phyloP scores from a whole-genome alignment of 2,797 vertebrate genomes.

The Antrozous pallidus region DNA sequence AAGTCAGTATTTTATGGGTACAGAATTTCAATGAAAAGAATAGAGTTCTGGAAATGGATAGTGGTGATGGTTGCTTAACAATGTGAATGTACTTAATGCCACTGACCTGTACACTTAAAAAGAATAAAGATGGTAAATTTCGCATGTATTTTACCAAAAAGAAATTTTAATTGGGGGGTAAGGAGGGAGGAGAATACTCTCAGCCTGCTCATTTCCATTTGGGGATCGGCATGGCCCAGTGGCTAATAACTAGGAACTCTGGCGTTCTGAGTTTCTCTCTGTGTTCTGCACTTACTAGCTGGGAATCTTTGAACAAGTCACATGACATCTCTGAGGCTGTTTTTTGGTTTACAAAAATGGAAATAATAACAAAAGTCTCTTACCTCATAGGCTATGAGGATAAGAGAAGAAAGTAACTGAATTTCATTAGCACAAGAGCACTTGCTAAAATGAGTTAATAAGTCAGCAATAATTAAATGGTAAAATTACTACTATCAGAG shows the following conservation, averaged over 20 bases:
- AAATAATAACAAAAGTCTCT: not conserved
- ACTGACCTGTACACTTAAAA: not conserved
- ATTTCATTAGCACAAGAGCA: not conserved
- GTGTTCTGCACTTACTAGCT: not conserved
- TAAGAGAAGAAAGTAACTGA: not conserved
- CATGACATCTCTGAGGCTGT: not conserved
- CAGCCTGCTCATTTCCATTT: not conserved
- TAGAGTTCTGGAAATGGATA: not conserved
- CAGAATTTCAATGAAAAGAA: not conserved
- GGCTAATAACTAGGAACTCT: not conserved
- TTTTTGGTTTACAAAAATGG: not conserved
- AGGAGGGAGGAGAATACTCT: not conserved
- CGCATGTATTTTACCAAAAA: not conserved
- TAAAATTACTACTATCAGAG: not conserved
- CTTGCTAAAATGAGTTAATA: not conserved
- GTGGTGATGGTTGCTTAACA: not conserved
- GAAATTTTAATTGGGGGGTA: not conserved
- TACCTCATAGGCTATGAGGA: not conserved
- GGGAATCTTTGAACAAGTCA: not conserved
- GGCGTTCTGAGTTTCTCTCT: not conserved
- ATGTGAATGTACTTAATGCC: not conserved
- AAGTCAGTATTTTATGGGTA: not conserved
- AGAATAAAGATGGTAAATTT: not conserved
- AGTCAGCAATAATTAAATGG: not conserved
- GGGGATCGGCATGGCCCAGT: not conserved